Base-by-base conservation (phyloP, 2,113 vertebrate genomes). In the Syrmaticus mikado region DNA sequence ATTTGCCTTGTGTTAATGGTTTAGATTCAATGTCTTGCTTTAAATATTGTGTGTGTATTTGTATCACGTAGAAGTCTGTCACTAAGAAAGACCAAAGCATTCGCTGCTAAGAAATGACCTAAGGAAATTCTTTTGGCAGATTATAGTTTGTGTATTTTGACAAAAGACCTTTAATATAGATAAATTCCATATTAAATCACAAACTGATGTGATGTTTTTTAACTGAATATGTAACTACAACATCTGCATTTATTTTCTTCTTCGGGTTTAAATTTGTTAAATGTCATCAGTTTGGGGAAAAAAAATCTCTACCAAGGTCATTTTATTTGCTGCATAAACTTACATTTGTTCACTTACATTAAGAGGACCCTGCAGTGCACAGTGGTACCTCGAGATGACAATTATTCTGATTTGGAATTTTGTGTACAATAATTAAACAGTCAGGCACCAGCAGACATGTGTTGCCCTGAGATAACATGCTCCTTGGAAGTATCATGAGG, bases 361-460 rank as follows among this genome's bases (percentile, higher is more conserved):
- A 25, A 57, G 87, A 87, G 90, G 78, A 75, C 68, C 65, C 85
- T 43, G 70, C 28, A 46, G 88, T 40, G 40, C 75, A 21, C 86
- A 75, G 96, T 27, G 3, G 64, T 65, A 77, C 94, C 86, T 93
- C 46, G 79, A 75, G 84, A 92, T 71, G 45, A 78, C 94, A 96
- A 72, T 96, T 96, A 89, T 87, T 92, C 79, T 87, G 88, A 94
- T 94, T 46, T 92, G 93, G 96, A 89, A 72, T 91, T 45, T 81
- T 97, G 91, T 57, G 80, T 90, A 89, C 96, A 97, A 79, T 88
- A 97, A 97, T 97, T 97, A 97, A 96, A 70, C 92, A 97, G 89
- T 79, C 94, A 96, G 91, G 93, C 94, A 89, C 71, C 90, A 96
- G 90, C 90, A 95, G 93, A 60, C 87, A 45, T 97, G 91, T 98